A percentile compares a stretch with the other conserved stretches of the same genome.
phyloP scores from a whole-genome alignment of 2,113 vertebrate species.

The Phodopus roborovskii region DNA sequence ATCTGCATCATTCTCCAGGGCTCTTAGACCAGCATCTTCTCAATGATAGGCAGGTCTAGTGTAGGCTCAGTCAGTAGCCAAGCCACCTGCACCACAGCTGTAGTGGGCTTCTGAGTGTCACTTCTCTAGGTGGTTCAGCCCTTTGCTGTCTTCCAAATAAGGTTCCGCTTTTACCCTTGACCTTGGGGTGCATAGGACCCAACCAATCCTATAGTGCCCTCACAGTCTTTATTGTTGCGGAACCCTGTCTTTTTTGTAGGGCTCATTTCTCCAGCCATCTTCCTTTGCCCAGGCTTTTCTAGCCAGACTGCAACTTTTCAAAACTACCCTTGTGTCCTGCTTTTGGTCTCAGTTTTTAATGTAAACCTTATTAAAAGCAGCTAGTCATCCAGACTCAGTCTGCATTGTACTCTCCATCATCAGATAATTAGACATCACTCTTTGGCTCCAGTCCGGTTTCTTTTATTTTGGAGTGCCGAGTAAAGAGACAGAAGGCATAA shows the following conservation, averaged over 20 bases:
- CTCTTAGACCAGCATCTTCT: not conserved
- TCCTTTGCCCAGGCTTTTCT: not conserved
- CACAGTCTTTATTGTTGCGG: not conserved
- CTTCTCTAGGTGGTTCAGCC: not conserved
- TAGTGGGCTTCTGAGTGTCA: too few relatives aligned
- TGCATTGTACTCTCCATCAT: not conserved
- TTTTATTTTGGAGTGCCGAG: not conserved
- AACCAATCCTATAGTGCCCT: not conserved
- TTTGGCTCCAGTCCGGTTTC: not conserved
- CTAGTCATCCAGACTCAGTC: too few relatives aligned
- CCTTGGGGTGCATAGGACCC: not conserved
- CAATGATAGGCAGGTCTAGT: not conserved
- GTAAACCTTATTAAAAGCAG: not conserved
- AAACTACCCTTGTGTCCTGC: not conserved
- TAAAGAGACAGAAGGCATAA: not conserved
- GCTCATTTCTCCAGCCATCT: not conserved
- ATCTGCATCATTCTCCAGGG: not conserved
- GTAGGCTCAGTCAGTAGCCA: not conserved
- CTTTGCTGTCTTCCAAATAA: not conserved
- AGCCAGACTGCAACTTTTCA: not conserved
- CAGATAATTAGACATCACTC: not conserved
- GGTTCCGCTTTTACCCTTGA: not conserved
- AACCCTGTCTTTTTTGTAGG: too few relatives aligned
- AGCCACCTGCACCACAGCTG: not conserved
- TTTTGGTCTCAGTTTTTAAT: not conserved